Percentiles rank a stretch among this genome's conserved stretches.
These are phyloP conservation scores for Melanotaenia parkinsoni DNA, from an alignment of 2,797 vertebrate genomes.

Conservation along the genomic window DNA sequence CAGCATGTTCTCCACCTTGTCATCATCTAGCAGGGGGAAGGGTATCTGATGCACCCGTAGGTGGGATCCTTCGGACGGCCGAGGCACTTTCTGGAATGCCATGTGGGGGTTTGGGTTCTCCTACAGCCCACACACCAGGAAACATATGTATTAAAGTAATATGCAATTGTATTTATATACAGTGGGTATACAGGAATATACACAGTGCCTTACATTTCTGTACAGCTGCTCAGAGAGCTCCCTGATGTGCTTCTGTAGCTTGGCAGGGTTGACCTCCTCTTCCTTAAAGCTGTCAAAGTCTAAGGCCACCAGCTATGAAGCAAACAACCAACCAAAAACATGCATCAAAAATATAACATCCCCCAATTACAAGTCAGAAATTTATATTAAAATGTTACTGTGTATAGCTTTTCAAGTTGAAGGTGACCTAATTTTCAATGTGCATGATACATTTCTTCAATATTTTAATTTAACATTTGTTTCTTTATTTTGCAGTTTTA, in stretches of 20 bases:
- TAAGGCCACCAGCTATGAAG: conserved; percentile 92
- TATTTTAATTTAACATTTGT: neutral
- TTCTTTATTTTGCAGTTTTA: neutral
- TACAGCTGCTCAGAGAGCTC: conserved; percentile 96
- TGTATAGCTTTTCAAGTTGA: neutral
- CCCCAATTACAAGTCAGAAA: neutral
- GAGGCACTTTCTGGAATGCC: conserved; percentile 97
- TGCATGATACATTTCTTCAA: neutral
- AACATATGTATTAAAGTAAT: conserved; percentile 15
- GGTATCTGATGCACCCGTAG: conserved; percentile 94
- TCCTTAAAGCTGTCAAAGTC: conserved; percentile 92
- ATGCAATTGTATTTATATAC: conserved; percentile 8
- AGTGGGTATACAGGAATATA: neutral
- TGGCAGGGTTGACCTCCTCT: conserved; percentile 87
- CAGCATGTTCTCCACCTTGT: conserved; percentile 87
- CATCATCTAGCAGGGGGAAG: conserved; percentile 89
- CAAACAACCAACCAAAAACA: conserved; percentile 11
- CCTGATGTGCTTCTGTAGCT: conserved; percentile 91
- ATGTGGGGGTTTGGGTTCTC: conserved; percentile 99
- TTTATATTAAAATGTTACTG: neutral
- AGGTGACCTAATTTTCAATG: neutral
- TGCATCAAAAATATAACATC: neutral
- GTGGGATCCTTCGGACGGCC: conserved; percentile 96
- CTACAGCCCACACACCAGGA: conserved; percentile 68
- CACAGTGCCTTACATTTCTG: conserved; percentile 89